Percentiles rank a stretch among this genome's conserved stretches.
phyloP scores from a whole-genome alignment of 2,113 vertebrate species.

The Dryoscopus gambensis region DNA sequence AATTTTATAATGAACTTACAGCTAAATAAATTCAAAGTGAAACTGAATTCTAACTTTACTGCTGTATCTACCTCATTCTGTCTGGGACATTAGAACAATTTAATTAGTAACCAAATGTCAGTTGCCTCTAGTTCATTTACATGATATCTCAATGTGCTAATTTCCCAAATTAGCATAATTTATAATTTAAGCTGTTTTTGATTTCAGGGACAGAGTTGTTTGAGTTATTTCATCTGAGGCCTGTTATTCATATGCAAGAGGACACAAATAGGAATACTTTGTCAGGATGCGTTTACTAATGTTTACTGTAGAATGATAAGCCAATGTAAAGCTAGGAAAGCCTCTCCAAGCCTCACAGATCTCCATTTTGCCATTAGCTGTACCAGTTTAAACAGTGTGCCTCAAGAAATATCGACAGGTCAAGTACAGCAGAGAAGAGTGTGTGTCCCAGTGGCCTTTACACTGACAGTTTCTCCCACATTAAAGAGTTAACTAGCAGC shows the following conservation, averaged over 20 bases:
- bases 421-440: constrained; percentile 74
- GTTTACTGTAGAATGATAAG: constrained; percentile 66
- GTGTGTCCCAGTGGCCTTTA: constrained; percentile 76
- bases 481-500: constrained; percentile 85
- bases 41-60: constrained; percentile 60
- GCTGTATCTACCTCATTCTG: constrained; percentile 9
- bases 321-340: constrained; percentile 68
- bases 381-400: constrained; percentile 76
- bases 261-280: constrained; percentile 52
- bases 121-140: constrained; percentile 39
- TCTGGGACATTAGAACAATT: constrained; percentile 42
- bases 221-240: constrained; percentile 61
- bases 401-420: constrained; percentile 78
- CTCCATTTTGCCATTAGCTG: constrained; percentile 76
- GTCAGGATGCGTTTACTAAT: constrained; percentile 66
- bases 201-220: constrained; percentile 54
- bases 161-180: constrained; percentile 68
- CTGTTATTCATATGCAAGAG: constrained; percentile 39
- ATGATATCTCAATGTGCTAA: constrained; percentile 64
- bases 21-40: constrained; percentile 61
- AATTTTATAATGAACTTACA: constrained; percentile 43
- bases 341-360: constrained; percentile 64
- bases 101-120: constrained; percentile 45
- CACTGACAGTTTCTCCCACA: constrained; percentile 81
- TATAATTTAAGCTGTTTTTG: constrained; percentile 66